Evolutionary conservation across 1,140 invertebrate genomes (phyloP).

Genomic region (Steinernema khuongi): DNA sequence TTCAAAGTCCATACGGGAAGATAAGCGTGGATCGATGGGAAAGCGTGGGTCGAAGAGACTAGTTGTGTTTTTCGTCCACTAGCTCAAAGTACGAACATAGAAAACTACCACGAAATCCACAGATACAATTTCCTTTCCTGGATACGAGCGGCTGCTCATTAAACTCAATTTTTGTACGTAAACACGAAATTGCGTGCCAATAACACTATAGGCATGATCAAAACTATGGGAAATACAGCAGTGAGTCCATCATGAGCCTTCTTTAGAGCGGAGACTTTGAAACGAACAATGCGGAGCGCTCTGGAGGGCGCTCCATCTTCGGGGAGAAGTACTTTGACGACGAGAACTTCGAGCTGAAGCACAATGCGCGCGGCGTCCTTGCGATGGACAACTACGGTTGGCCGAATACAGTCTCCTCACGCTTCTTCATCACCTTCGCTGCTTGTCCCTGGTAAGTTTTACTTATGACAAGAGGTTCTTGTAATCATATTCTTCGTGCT

Average conservation of each 20-base stretch:
- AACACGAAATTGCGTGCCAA: not conserved
- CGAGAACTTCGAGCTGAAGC: slow-evolving; percentile 80
- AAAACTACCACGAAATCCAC: too few relatives aligned
- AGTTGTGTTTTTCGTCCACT: too few relatives aligned
- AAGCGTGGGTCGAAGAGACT: too few relatives aligned
- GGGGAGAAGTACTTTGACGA: slow-evolving; percentile 82
- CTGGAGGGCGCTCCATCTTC: slow-evolving; percentile 88
- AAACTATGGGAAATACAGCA: too few relatives aligned
- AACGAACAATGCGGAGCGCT: slow-evolving; percentile 68
- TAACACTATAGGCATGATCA: too few relatives aligned
- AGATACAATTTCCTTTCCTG: too few relatives aligned
- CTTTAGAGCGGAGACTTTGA: slow-evolving; percentile 68
- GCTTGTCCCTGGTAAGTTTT: slow-evolving; percentile 74
- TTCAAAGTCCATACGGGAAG: not conserved
- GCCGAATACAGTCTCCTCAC: slow-evolving; percentile 83
- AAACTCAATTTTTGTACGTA: not conserved
- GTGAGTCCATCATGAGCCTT: too few relatives aligned
- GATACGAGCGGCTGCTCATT: not conserved
- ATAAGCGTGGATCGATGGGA: too few relatives aligned
- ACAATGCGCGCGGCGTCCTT: slow-evolving; percentile 76
- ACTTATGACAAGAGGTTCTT: too few relatives aligned
- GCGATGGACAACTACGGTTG: slow-evolving; percentile 87
- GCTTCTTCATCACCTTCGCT: slow-evolving; percentile 90
- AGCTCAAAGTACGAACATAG: too few relatives aligned
- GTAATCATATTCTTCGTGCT: too few relatives aligned